Percentiles rank a stretch among this genome's conserved stretches.
These are phyloP conservation scores for Otolemur crassicaudatus DNA, from an alignment of 2,797 vertebrate species.

Conservation along the genomic window DNA sequence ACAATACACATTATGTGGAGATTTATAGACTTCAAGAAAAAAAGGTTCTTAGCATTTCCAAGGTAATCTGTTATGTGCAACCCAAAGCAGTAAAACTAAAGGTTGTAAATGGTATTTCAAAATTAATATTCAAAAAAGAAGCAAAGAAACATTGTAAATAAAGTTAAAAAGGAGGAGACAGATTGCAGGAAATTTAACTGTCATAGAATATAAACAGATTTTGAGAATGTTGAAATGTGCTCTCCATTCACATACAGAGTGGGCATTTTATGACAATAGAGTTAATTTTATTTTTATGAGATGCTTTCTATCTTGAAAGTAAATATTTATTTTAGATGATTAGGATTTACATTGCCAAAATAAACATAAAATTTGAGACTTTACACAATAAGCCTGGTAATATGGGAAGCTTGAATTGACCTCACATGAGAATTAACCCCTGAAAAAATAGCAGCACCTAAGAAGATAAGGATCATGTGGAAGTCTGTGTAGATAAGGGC, in stretches of 20 bases:
- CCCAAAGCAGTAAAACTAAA: not conserved
- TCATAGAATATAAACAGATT: not conserved
- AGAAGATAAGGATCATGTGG: not conserved
- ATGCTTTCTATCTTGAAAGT: not conserved
- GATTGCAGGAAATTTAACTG: not conserved
- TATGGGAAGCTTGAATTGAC: not conserved
- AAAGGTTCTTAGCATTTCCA: not conserved
- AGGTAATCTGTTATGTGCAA: not conserved
- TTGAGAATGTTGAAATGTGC: not conserved
- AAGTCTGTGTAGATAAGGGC: not conserved
- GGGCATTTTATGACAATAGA: not conserved
- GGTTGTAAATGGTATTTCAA: slow-evolving; percentile 6
- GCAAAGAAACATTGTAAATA: not conserved
- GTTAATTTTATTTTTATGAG: not conserved
- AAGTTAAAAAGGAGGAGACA: not conserved
- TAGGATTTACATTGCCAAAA: not conserved
- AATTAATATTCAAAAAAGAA: slow-evolving; percentile 10
- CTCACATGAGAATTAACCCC: not conserved
- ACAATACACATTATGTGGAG: not conserved
- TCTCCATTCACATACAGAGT: not conserved
- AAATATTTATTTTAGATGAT: slow-evolving; percentile 5
- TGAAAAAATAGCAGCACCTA: not conserved
- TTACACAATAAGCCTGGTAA: not conserved
- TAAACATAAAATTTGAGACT: not conserved
- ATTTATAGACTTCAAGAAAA: not conserved